Evolutionary conservation across 2,113 vertebrate genomes (phyloP), one percentile per base, ranked within the genome.

Genomic region (Steatornis caripensis): DNA sequence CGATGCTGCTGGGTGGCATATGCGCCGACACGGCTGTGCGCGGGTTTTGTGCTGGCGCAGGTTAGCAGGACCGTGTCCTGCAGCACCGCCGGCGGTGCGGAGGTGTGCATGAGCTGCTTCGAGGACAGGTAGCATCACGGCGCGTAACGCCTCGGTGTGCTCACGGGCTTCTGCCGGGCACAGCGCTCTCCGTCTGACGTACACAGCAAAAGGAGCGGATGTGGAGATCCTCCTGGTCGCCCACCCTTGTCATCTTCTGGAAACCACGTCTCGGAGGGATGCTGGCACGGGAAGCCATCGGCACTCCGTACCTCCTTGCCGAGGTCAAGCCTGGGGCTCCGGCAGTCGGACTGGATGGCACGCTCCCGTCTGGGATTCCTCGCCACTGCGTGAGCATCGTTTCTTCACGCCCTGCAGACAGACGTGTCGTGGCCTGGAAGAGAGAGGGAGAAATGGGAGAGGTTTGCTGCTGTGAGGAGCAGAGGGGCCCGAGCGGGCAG

Each of bases 201-300:
- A 11, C 36, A 2, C 30, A 20, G 37, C n/a, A 23, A 43, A 30
- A 36, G 29, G 55, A 26, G 57, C 2, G 34, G 57, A 5, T 32
- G 5, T 0, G 20, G 34, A 12, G 12, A 13, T 20, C 4, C 1
- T 23, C 26, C 23, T 6, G 8, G 15, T 23, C 6, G 1, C 15
- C 9, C 54, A 53, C 9, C 55, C 46, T 58, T 41, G 74, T 54
- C 68, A 18, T 22, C 79, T 23, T 51, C 0, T 3, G 84, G 61
- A 48, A 88, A 6, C 13, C 74, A 9, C 5, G 2, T 20, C 61
- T n/a, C 1, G 0, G 61, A n/a, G 34, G 34, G 41, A 22, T 13
- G 54, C 54, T 64, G 66, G 49, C 75, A 36, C 0, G 3, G 55
- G 37, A 16, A 80, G 29, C 23, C n/a, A 0, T 23, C 46, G 4